These are phyloP conservation scores for Falco biarmicus DNA, from an alignment of 2,797 vertebrate genomes.

Conservation along the genomic window DNA sequence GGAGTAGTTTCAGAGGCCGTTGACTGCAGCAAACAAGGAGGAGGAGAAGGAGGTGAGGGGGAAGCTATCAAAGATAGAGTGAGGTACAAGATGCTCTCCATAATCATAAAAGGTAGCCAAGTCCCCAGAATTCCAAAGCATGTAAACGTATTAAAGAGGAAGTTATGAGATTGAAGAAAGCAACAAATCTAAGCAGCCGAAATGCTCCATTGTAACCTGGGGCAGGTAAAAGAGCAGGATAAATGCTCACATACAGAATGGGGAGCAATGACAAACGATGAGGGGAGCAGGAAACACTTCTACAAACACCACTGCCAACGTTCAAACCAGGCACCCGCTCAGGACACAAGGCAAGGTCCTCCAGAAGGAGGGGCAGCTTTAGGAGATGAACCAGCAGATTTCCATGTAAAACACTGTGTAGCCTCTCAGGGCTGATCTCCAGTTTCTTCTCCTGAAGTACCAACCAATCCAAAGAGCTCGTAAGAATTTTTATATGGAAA, in stretches of 20 bases:
- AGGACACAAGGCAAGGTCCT: not conserved
- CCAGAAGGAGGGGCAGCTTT: not conserved
- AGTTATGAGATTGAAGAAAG: not conserved
- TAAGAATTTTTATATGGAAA: not conserved
- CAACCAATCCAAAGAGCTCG: not conserved
- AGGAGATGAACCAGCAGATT: not conserved
- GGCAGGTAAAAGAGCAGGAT: not conserved
- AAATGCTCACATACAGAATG: not conserved
- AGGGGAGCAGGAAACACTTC: not conserved
- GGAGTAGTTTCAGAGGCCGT: not conserved
- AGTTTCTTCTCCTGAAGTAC: not conserved
- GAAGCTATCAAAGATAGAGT: not conserved
- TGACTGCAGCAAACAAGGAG: not conserved
- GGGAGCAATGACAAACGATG: not conserved
- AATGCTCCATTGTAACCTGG: not conserved
- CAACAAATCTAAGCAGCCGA: not conserved
- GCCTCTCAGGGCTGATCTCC: not conserved
- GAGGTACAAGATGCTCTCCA: not conserved
- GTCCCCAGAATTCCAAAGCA: not conserved
- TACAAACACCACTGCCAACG: not conserved
- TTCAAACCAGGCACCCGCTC: not conserved
- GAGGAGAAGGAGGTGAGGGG: not conserved
- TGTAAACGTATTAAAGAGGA: not conserved
- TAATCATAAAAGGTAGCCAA: not conserved
- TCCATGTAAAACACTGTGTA: not conserved